Percentiles rank a stretch among this genome's conserved stretches.
Conservation (phyloP, 2,888 invertebrate species). For the Leptothorax acervorum region DNA sequence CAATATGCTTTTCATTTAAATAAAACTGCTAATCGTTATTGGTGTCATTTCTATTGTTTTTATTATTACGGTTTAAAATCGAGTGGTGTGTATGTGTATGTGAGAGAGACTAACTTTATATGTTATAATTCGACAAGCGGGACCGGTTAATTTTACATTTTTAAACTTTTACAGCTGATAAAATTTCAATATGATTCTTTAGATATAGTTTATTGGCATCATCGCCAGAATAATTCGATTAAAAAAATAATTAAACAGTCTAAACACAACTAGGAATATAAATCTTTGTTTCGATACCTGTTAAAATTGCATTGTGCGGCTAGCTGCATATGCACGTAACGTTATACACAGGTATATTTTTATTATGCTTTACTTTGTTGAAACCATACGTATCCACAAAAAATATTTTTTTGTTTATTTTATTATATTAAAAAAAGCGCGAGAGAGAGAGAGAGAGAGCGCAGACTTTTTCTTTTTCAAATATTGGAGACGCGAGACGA, state of each 20-base stretch:
- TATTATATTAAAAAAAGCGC: neutral
- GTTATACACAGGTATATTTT: neutral
- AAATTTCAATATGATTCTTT: neutral
- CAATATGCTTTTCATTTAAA: neutral
- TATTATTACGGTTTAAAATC: neutral
- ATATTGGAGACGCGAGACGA: neutral
- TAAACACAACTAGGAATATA: neutral
- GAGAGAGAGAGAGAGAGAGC: neutral
- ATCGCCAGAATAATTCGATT: neutral
- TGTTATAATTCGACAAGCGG: neutral
- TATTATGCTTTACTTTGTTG: neutral
- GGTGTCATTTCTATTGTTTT: neutral
- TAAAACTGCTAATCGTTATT: neutral
- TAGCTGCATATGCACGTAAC: neutral
- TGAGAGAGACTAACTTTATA: neutral
- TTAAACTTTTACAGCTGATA: neutral
- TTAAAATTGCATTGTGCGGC: neutral
- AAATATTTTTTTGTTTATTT: constrained; percentile 8
- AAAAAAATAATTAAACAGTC: constrained; percentile 9
- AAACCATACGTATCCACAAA: neutral
- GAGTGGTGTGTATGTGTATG: neutral
- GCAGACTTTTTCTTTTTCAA: neutral
- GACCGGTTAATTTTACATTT: neutral
- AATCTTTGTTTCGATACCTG: neutral
- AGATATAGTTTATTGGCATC: neutral